Base-by-base conservation (phyloP, 1,140 invertebrate genomes). In the Bilobella aurantiaca region DNA sequence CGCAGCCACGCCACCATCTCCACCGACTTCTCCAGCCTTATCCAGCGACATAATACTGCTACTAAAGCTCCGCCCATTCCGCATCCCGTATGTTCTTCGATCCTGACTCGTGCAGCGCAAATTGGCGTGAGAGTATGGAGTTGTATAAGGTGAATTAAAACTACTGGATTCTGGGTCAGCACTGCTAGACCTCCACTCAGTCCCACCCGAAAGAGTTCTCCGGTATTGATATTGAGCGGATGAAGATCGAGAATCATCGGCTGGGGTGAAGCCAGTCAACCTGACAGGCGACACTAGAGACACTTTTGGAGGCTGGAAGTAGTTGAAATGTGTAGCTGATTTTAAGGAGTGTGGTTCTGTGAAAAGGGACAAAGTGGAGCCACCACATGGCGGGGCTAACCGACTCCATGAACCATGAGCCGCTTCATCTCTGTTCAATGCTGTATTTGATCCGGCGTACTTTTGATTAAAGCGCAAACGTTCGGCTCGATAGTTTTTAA, bases 401-500 rank as follows among this genome's bases (percentile, higher is more conserved):
- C 49, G 49, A 53, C 49, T 23, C 49, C 49, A 53, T 5, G 49
- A 5, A 5, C 14, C 14, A 23, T 18, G 49, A n/a, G n/a, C n/a
- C 12, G 12, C 14, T 3, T 53, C 49, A 8, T 53, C 14, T 5
- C 49, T 53, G 23, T 3, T 23, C 5, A 34, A 23, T 8, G 3
- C 8, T 25, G 58, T 27, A 23, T 12, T 59, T 59, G 58, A 59
- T 18, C 58, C 58, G 3, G 58, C 25, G 32, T 69, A 69, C 32
- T 62, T 57, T 21, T 69, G 70, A 3, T 56, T 46, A 16, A 67
- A 60, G 14, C 72, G 66, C 27, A 69, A 42, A 32, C 65, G 67
- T 28, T 69, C 58, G 37, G 62, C 63, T 53, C 64, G 49, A 31
- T 68, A 70, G 65, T 65, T 71, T 63, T 68, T 66, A 27, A 70